phyloP scores from a whole-genome alignment of 2,888 invertebrate genomes.

The Tetragonisca angustula region DNA sequence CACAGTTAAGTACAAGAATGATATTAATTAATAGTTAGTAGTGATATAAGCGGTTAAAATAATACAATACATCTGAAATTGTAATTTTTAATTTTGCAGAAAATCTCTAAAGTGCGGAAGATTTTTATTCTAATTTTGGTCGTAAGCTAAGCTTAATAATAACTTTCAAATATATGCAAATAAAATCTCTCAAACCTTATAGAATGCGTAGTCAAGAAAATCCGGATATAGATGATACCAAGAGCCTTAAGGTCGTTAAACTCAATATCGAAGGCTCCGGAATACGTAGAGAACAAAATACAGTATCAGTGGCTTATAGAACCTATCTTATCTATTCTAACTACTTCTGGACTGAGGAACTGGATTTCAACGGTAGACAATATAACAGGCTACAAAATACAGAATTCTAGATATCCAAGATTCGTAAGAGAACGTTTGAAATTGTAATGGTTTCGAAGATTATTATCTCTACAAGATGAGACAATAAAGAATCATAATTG shows the following conservation, averaged over 20 bases:
- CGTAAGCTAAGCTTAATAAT: background rate
- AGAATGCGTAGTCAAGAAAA: background rate
- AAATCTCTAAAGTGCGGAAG: background rate
- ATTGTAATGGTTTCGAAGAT: background rate
- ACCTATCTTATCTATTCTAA: background rate
- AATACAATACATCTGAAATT: background rate
- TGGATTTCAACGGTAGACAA: conserved; percentile 1
- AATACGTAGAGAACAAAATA: conserved; percentile 14
- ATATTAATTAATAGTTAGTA: background rate
- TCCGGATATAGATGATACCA: background rate
- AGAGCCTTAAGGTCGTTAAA: conserved; percentile 20
- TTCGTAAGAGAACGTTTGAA: background rate
- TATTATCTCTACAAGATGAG: background rate
- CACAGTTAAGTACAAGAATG: background rate
- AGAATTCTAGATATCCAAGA: background rate
- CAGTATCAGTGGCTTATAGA: conserved; percentile 3
- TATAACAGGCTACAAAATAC: background rate
- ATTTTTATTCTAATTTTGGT: no score
- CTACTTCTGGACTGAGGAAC: background rate
- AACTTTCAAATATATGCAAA: background rate
- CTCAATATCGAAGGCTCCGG: conserved; percentile 13
- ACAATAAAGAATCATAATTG: no score
- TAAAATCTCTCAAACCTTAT: background rate
- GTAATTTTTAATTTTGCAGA: background rate
- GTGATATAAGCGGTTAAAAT: background rate